A percentile compares a stretch with the other conserved stretches of the same genome.
Conservation (phyloP, 2,113 vertebrate genomes). For the Aptenodytes patagonicus region DNA sequence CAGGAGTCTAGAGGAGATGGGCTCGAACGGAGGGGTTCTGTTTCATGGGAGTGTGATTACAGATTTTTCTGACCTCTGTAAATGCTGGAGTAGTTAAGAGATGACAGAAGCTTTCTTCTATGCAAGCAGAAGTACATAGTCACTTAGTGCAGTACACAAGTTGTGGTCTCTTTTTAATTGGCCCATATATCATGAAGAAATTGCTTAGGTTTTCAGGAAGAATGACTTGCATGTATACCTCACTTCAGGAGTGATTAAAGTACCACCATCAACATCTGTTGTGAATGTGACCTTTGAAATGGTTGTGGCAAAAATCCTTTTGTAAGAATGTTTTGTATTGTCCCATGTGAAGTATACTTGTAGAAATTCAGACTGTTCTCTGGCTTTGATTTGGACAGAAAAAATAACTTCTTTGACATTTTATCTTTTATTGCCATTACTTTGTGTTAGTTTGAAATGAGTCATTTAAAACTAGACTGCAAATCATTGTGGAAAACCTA, state of each 20-base stretch:
- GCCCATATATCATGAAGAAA: background rate
- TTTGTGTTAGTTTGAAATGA: background rate
- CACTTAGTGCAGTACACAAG: background rate
- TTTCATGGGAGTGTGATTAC: background rate
- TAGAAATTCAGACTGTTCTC: background rate
- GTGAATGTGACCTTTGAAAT: background rate
- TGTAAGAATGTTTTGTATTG: background rate
- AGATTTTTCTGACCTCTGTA: background rate
- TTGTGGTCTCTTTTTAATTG: background rate
- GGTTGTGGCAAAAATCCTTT: background rate
- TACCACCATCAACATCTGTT: background rate
- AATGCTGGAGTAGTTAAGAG: background rate
- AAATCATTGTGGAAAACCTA: background rate
- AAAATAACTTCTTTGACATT: background rate
- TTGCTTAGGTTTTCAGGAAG: background rate
- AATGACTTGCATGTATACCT: background rate
- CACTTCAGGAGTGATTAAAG: background rate
- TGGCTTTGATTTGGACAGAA: background rate
- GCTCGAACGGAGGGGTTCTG: background rate
- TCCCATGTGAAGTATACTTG: background rate
- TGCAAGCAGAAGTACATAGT: background rate
- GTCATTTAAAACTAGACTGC: background rate
- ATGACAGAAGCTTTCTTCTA: background rate
- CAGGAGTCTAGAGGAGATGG: background rate
- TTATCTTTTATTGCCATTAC: background rate